phyloP scores from a whole-genome alignment of 2,113 vertebrate genomes.

The Salminus brasiliensis region DNA sequence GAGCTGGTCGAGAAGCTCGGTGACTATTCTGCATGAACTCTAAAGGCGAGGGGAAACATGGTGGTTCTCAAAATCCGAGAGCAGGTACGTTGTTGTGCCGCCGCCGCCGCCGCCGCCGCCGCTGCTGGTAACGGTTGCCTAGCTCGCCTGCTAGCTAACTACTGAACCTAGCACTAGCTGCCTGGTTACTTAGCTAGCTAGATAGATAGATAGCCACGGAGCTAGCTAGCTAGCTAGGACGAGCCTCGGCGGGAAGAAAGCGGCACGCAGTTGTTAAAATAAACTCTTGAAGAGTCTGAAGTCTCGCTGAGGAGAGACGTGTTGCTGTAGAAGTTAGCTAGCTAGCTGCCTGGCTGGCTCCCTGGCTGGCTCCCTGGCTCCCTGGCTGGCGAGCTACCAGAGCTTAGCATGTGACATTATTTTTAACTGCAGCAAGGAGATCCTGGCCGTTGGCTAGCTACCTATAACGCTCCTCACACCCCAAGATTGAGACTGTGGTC shows the following conservation, averaged over 20 bases:
- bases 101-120: too few species aligned
- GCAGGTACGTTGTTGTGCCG: slow-evolving; percentile 76
- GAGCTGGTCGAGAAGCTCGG: slow-evolving; percentile 38
- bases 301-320: neutral
- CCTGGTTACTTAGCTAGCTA: neutral
- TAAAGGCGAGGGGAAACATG: slow-evolving; percentile 72
- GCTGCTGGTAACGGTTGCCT: neutral
- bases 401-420: neutral
- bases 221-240: neutral
- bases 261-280: neutral
- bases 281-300: neutral
- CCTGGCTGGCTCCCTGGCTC: too few species aligned
- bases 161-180: slow-evolving; percentile 3
- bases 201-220: neutral
- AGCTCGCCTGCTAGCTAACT: slow-evolving; percentile 3
- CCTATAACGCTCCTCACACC: neutral
- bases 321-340: slow-evolving; percentile 52
- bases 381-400: neutral
- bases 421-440: neutral
- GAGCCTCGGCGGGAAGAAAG: neutral
- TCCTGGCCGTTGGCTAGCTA: neutral
- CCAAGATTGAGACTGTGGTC: too few species aligned
- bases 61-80: slow-evolving; percentile 82
- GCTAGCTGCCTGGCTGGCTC: too few species aligned
- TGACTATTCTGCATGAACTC: slow-evolving; percentile 71